Conservation (phyloP, 2,113 vertebrate genomes). For the Gobiocypris rarus region DNA sequence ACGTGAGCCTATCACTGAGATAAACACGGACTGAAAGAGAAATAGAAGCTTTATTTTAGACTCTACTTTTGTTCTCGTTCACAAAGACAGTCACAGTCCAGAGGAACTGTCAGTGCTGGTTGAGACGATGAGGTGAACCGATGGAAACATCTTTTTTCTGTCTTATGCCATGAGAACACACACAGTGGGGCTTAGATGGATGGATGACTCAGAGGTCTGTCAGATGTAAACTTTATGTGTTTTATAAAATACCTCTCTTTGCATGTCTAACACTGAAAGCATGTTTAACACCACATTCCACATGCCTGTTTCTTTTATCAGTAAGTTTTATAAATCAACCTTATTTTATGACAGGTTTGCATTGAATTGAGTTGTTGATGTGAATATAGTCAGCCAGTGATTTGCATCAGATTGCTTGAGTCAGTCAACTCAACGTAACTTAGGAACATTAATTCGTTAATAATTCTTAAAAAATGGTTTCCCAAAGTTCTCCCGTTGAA, state of each 20-base stretch:
- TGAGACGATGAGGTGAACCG: neutral
- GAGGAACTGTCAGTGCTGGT: conserved; percentile 25
- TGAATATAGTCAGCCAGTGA: no score
- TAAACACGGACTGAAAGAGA: neutral
- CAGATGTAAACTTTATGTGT: neutral
- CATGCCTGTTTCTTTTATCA: neutral
- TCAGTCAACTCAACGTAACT: no score
- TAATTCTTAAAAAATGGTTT: no score
- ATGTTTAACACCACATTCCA: no score
- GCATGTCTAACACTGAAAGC: neutral
- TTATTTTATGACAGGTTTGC: neutral
- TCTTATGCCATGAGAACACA: neutral
- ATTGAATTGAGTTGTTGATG: neutral
- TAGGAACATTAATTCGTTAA: no score
- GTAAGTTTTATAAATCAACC: neutral
- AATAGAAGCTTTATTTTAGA: neutral
- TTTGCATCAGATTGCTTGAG: no score
- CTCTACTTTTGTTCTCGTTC: conserved; percentile 2
- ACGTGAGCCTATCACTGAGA: neutral
- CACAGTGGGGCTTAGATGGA: neutral
- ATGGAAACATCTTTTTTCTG: neutral
- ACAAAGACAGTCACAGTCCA: conserved; percentile 27
- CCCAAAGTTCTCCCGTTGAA: no score
- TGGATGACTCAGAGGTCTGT: neutral
- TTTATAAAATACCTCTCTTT: neutral